These are phyloP conservation scores for Sepiola atlantica DNA, from an alignment of 2,888 invertebrate species.

Conservation along the genomic window DNA sequence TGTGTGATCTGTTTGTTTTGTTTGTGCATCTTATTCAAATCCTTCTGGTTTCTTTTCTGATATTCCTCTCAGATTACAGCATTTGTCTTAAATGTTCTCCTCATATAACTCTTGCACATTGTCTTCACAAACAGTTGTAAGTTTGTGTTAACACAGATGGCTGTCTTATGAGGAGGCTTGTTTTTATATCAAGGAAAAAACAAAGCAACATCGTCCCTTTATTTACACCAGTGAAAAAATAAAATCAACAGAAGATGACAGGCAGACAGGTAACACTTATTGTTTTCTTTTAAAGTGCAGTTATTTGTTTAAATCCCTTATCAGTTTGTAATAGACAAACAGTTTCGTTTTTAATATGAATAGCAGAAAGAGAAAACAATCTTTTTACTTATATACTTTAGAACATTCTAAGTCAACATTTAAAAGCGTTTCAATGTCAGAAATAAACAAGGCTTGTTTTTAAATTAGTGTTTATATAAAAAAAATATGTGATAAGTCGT, in stretches of 20 bases:
- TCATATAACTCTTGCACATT: neutral
- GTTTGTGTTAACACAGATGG: neutral
- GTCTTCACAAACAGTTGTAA: neutral
- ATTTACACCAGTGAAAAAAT: neutral
- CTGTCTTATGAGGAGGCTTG: slow-evolving; percentile 5
- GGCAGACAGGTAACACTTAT: neutral
- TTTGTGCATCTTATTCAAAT: neutral
- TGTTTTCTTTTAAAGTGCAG: neutral
- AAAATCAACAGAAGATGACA: neutral
- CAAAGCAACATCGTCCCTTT: neutral
- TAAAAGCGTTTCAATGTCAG: too few relatives aligned
- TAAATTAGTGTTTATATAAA: too few relatives aligned
- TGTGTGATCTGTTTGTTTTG: neutral
- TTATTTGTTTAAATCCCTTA: neutral
- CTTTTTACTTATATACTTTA: too few relatives aligned
- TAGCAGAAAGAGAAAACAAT: neutral
- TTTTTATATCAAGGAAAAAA: slow-evolving; percentile 22
- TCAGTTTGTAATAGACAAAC: neutral
- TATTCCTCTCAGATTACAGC: neutral
- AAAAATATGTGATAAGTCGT: too few relatives aligned
- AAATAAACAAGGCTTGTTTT: too few relatives aligned
- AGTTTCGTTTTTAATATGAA: neutral
- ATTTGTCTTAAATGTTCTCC: slow-evolving; percentile 1
- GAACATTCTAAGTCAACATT: too few relatives aligned
- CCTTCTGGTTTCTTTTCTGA: neutral